Evolutionary conservation across 1,140 invertebrate species (phyloP), one percentile per base, ranked within the genome.

Genomic region (Latrodectus geometricus): DNA sequence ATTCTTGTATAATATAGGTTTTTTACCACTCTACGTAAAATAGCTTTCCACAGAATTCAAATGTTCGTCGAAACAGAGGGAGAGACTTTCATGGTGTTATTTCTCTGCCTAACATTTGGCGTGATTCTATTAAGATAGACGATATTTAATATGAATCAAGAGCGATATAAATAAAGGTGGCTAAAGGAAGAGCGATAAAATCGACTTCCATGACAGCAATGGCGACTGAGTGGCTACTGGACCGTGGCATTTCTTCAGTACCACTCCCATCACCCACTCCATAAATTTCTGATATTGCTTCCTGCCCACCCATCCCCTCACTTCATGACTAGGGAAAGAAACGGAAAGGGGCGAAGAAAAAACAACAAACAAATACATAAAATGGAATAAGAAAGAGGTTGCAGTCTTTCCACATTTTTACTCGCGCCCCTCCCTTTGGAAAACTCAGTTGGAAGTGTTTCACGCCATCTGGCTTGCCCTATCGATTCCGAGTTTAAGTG

Each of bases 91-190:
- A 35, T 35, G 35, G 2, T 35, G 72, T 50, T 74, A 48, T 61
- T 54, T 76, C 52, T 54, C 21, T n/a, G 52, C n/a, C 48, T 82
- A 61, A 72, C 80, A 68, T 84, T 68, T 11, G 23, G 54, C 48
- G 35, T 69, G 83, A 86, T 86, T 86, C 83, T 70, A 77, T 86
- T 86, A 86, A 86, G 75, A 86, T 78, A 86, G 68, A 76, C 74
- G 66, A 78, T 86, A 86, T 84, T 84, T 77, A 86, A 86, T 86
- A 86, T 86, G 75, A 86, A 86, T 86, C 83, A 72, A 86, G 66
- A 65, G 48, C 52, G 54, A 72, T 86, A 86, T 86, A 86, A 86
- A 78, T 86, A 86, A 77, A 20, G 23, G 8, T 20, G 20, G 65
- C 61, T 56, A 68, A 54, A 65, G 61, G 56, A 56, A n/a, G 70